These are phyloP conservation scores for Anaspis maculata DNA, from an alignment of 2,888 invertebrate species.

Conservation along the genomic window DNA sequence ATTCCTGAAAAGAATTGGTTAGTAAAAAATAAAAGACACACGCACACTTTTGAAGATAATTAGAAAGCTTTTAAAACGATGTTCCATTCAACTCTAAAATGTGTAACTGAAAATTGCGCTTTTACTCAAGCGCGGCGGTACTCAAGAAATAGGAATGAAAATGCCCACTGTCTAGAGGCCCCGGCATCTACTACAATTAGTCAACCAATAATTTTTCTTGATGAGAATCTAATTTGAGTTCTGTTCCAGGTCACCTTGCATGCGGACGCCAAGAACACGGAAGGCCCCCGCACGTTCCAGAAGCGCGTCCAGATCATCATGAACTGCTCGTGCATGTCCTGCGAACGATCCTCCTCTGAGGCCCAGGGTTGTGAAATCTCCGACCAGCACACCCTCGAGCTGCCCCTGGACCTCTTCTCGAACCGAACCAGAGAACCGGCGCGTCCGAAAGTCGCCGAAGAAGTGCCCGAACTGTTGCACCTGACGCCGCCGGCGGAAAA, in stretches of 20 bases:
- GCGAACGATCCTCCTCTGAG: constrained; percentile 44
- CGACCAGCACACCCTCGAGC: constrained; percentile 43
- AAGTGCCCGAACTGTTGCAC: constrained; percentile 33
- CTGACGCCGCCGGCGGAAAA: not conserved
- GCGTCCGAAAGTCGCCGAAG: constrained; percentile 21
- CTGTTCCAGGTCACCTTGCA: constrained; percentile 47
- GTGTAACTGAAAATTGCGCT: too few species aligned
- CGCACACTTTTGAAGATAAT: too few species aligned
- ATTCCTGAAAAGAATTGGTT: too few species aligned
- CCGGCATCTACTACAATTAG: too few species aligned
- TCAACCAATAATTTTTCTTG: too few species aligned
- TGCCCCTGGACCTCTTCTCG: constrained; percentile 37
- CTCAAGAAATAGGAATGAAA: too few species aligned
- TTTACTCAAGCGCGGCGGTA: too few species aligned
- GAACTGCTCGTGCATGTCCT: constrained; percentile 57
- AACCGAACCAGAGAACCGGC: constrained; percentile 27
- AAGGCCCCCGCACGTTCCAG: constrained; percentile 46
- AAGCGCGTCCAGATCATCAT: constrained; percentile 58
- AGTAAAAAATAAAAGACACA: too few species aligned
- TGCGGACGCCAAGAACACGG: constrained; percentile 48
- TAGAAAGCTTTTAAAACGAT: too few species aligned
- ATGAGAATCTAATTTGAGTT: too few species aligned
- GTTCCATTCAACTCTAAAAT: too few species aligned
- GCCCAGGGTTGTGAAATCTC: constrained; percentile 44
- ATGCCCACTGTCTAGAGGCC: too few species aligned